Evolutionary conservation across 2,113 vertebrate species (phyloP), one percentile per base, ranked within the genome.

Genomic region (Bufo gargarizans): DNA sequence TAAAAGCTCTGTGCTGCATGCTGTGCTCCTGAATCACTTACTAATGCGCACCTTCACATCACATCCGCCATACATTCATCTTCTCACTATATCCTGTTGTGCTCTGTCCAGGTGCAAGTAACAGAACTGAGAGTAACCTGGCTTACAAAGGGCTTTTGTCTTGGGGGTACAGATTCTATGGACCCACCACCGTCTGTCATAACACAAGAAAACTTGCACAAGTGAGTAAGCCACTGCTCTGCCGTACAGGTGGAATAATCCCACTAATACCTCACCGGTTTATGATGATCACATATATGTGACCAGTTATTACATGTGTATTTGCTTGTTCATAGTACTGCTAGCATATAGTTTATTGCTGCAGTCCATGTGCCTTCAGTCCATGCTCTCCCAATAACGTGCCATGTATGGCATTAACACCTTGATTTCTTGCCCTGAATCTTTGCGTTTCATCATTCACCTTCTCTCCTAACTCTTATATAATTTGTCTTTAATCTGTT

Each of bases 111-210:
- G 98, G 98, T 99, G 0, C 98, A 99, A 85, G 98, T 99, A 14
- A 97, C 97, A 20, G 97, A 99, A 89, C 91, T 99, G 19, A 97
- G 98, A 90, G 98, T 99, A 90, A 99, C 97, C 0, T 99, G 98
- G 98, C 99, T 99, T 90, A 99, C 98, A n/a, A 99, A 99, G 94
- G 99, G 98, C 91, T 99, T 97, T 93, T 99, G 97, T 86, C 97
- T 97, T 56, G 97, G 97, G 92, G 97, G 98, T 84, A 97, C 97
- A 0, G 98, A 99, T 92, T 98, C 98, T 16, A 97, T 97, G 45
- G 98, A 96, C 88, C 98, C 98, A 8, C 98, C 98, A n/a, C 94
- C 97, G 16, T 97, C 97, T 0, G 92, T 97, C 90, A 98, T 99
- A 93, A 94, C 96, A 49, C 97, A 98, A 93, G 97, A 99, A 81